Evolutionary conservation across 2,888 invertebrate species (phyloP), one percentile per base, ranked within the genome.

Genomic region (Leptopilina myrica): DNA sequence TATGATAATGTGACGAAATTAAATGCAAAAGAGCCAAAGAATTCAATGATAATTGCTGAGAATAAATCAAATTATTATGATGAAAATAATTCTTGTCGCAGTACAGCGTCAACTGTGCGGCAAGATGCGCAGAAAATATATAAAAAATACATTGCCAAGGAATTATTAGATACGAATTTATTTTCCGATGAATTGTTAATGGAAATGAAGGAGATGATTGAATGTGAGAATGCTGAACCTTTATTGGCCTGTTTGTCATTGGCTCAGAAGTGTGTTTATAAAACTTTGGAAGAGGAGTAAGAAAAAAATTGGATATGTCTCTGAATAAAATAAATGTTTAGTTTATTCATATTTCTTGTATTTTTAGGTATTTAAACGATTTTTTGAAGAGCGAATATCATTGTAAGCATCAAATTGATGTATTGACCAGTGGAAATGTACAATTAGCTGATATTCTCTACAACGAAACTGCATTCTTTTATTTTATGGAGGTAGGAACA

Each of bases 371-470:
- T 92, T 96, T 96, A 90, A 94, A 95, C 87, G 95, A 95, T 85
- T 99, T 98, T 92, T 92, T 96, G 84, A 94, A 95, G 87, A 98
- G 97, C 91, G 96, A 96, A 88, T 96, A 95, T 90, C 97, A 97
- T 92, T 97, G 97, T 89, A 98, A 97, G 92, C 97, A 98, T 93
- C 98, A 98, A 93, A 95, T 99, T 86, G 98, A 99, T 91, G 94
- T 98, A 81, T 93, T 98, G 84, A 97, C 97, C 8, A 95, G 95
- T 91, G 95, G 96, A 83, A 94, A 94, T 92, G 95, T 98, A 64
- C 95, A 94, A 80, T 93, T 99, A 76, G 95, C 95, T 86, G 99
- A 99, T 92, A 96, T 99, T 90, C 93, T 99, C 77, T 96, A 96
- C 91, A 97, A 97, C 93, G 98, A 98, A 92, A 95, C 96, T 81